Percentiles rank a stretch among this genome's conserved stretches.
These are phyloP conservation scores for Calyptomena viridis DNA, from an alignment of 2,113 vertebrate genomes.

Conservation along the genomic window DNA sequence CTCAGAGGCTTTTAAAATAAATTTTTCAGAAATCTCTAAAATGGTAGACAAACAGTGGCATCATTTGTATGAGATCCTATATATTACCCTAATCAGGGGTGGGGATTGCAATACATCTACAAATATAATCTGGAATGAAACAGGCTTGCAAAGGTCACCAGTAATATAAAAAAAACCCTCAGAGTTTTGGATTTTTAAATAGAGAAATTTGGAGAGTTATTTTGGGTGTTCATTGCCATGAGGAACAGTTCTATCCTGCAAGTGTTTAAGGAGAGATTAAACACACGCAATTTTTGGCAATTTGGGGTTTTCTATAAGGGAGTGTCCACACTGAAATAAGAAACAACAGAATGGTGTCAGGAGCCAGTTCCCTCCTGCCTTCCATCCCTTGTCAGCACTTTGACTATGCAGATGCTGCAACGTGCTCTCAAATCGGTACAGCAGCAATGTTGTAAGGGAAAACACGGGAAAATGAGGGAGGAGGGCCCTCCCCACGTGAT, in stretches of 20 bases:
- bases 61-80: neutral
- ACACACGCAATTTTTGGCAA: neutral
- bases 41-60: neutral
- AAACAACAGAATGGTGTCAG: neutral
- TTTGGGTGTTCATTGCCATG: neutral
- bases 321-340: neutral
- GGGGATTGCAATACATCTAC: neutral
- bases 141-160: neutral
- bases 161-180: neutral
- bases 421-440: neutral
- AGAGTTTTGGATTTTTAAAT: neutral
- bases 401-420: neutral
- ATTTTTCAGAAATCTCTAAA: neutral
- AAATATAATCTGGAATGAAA: neutral
- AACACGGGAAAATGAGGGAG: neutral
- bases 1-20: neutral
- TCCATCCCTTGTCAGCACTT: neutral
- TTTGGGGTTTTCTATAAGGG: neutral
- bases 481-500: rapidly evolving
- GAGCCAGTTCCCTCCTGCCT: rapidly evolving
- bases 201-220: neutral
- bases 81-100: neutral
- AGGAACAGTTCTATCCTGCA: neutral
- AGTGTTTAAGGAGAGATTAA: neutral
- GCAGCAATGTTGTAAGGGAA: neutral